Conservation (phyloP, 1,140 invertebrate species). For the Saccostrea glomerata region DNA sequence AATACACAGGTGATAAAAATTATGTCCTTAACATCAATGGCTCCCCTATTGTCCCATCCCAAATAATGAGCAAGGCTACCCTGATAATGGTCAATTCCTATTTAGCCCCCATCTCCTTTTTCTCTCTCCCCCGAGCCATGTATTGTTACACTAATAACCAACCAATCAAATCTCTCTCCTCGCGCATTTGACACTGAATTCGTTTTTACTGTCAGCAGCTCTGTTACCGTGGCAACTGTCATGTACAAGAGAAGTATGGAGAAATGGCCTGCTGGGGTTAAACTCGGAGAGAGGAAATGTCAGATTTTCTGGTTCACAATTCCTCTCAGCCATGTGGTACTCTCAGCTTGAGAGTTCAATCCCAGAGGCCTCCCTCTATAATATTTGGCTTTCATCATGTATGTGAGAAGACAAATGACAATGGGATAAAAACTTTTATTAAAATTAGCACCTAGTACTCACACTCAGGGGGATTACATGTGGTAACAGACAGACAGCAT, state of each 20-base stretch:
- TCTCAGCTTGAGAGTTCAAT: background rate
- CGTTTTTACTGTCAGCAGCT: background rate
- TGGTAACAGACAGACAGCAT: too few species aligned
- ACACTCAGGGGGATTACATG: too few species aligned
- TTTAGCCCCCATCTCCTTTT: background rate
- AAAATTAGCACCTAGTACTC: too few species aligned
- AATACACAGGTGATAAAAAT: constrained; percentile 21
- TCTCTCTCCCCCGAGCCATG: background rate
- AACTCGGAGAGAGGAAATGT: background rate
- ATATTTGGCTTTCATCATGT: background rate
- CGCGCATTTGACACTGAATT: constrained; percentile 13
- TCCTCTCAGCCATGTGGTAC: background rate
- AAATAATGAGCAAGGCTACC: constrained; percentile 18
- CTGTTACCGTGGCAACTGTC: constrained; percentile 26
- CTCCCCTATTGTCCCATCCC: constrained; percentile 6
- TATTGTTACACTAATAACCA: constrained; percentile 21
- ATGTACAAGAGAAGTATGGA: constrained; percentile 28
- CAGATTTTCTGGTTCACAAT: background rate
- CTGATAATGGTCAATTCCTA: constrained; percentile 26
- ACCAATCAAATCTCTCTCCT: constrained; percentile 21
- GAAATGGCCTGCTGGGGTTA: constrained; percentile 16
- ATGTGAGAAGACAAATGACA: too few species aligned
- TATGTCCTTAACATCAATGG: constrained; percentile 24
- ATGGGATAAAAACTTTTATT: too few species aligned
- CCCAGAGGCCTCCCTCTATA: background rate